phyloP scores from a whole-genome alignment of 1,140 invertebrate species.

The Whitmania pigra region DNA sequence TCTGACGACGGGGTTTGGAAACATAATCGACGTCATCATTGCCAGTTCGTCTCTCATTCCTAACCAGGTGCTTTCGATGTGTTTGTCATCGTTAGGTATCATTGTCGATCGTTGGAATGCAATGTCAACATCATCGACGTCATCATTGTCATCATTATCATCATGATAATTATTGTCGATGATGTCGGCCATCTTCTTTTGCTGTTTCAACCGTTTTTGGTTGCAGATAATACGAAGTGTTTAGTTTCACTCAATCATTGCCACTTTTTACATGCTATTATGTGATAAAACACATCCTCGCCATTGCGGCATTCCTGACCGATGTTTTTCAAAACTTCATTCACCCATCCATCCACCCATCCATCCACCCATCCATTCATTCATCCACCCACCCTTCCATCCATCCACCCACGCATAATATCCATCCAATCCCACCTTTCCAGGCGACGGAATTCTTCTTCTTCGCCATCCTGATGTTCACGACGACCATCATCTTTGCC shows the following conservation, averaged over 20 bases:
- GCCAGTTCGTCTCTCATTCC: slow-evolving; percentile 49
- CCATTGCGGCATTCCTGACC: no score
- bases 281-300: no score
- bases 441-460: slow-evolving; percentile 74
- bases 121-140: not conserved
- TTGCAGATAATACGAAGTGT: no score
- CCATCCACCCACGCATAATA: not conserved
- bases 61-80: slow-evolving; percentile 30
- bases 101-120: not conserved
- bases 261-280: no score
- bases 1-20: slow-evolving; percentile 75
- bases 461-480: slow-evolving; percentile 69
- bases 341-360: no score
- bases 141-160: not conserved
- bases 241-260: no score
- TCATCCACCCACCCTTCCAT: not conserved
- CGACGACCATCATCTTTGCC: slow-evolving; percentile 67
- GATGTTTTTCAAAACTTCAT: no score
- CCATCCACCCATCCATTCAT: not conserved
- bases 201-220: no score
- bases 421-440: slow-evolving; percentile 33
- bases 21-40: slow-evolving; percentile 74
- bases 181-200: no score
- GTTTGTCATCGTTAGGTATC: not conserved
- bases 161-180: no score